Conservation (phyloP, 1,140 invertebrate species). For the Drosophila albomicans region DNA sequence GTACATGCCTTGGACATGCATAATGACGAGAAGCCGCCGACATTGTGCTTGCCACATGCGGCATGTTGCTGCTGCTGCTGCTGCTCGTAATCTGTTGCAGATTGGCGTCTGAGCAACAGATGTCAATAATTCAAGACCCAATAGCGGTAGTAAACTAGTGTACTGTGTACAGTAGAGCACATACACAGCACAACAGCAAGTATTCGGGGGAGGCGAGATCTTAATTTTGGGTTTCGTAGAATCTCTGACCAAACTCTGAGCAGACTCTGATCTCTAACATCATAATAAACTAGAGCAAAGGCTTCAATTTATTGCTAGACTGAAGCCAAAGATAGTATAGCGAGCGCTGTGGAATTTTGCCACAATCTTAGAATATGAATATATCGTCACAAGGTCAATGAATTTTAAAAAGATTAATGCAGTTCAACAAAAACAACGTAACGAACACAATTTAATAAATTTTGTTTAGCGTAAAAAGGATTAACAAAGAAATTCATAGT, state of each 20-base stretch:
- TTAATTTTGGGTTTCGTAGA: conserved; percentile 15
- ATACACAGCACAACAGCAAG: no score
- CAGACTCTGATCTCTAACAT: neutral
- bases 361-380: no score
- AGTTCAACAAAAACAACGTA: no score
- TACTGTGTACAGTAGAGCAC: conserved; percentile 27
- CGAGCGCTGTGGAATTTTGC: no score
- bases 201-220: neutral
- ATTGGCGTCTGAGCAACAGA: conserved; percentile 74
- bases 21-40: conserved; percentile 45
- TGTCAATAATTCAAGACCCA: conserved; percentile 74
- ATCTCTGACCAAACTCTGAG: neutral
- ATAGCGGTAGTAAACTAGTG: conserved; percentile 48
- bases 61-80: conserved; percentile 31
- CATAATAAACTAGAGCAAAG: neutral
- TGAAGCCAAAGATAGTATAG: neutral
- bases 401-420: no score
- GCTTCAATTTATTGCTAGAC: neutral
- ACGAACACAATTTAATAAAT: no score
- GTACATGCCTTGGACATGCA: conserved; percentile 42
- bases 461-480: no score
- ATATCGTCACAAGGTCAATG: no score
- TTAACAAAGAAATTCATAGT: no score
- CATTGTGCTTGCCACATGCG: conserved; percentile 22
- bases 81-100: conserved; percentile 62